Percentiles rank a stretch among this genome's conserved stretches.
Evolutionary conservation across 2,113 vertebrate species (phyloP).

Genomic region (Pitta sordida): DNA sequence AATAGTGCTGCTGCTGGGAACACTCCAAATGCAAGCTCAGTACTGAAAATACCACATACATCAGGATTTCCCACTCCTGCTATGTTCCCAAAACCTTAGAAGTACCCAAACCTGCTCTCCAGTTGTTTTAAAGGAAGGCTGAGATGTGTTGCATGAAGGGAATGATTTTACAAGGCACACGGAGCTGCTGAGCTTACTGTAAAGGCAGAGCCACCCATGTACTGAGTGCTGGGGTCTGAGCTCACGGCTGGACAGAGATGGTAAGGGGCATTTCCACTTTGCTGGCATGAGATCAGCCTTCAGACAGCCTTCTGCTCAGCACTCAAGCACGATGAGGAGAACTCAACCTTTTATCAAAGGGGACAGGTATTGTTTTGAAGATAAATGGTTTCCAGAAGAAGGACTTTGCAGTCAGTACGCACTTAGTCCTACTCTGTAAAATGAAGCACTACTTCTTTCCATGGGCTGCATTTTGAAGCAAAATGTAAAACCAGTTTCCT

Average conservation of each 20-base stretch:
- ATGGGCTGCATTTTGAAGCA: background rate
- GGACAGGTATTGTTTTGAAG: background rate
- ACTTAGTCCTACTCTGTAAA: slow-evolving; percentile 24
- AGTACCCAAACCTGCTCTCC: background rate
- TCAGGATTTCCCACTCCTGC: background rate
- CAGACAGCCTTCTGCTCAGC: background rate
- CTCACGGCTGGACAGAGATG: background rate
- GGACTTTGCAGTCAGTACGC: background rate
- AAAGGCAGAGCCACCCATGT: background rate
- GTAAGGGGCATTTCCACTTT: background rate
- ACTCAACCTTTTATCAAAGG: background rate
- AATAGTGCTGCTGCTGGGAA: background rate
- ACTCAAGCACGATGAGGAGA: background rate
- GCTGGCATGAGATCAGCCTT: background rate
- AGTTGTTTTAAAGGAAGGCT: background rate
- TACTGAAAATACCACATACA: background rate
- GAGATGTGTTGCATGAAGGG: background rate
- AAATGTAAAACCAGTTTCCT: slow-evolving; percentile 39
- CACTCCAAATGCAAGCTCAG: background rate
- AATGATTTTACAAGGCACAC: background rate
- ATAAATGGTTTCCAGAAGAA: background rate
- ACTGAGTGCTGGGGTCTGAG: background rate
- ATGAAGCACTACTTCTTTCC: background rate
- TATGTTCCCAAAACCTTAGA: background rate
- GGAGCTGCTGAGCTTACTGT: background rate